These are phyloP conservation scores for Cheumatopsyche charites DNA, from an alignment of 1,140 invertebrate genomes.

Conservation along the genomic window DNA sequence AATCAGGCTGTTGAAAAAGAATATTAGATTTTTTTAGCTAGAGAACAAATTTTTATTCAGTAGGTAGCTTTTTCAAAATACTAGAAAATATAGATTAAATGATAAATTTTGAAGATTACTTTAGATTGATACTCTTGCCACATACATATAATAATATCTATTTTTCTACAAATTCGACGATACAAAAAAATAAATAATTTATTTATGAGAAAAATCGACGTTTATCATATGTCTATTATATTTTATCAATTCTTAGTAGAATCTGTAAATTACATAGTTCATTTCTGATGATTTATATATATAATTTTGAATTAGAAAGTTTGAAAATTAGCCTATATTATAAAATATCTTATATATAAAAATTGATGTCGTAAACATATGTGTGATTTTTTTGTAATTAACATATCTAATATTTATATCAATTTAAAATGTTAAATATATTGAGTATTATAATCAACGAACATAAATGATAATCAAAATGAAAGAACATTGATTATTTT, in stretches of 20 bases:
- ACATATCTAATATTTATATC: background rate
- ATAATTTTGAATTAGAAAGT: no score
- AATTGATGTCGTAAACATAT: background rate
- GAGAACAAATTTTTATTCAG: constrained; percentile 22
- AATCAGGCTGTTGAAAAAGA: constrained; percentile 21
- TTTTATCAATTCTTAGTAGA: no score
- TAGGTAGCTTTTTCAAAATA: constrained; percentile 37
- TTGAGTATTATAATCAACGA: no score
- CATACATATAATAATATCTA: constrained; percentile 13
- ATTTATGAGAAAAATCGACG: constrained; percentile 1
- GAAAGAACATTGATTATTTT: no score
- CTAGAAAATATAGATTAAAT: constrained; percentile 24
- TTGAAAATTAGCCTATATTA: background rate
- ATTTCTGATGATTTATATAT: no score
- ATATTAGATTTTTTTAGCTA: constrained; percentile 29
- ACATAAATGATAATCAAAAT: no score
- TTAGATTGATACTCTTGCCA: background rate
- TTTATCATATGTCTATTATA: background rate
- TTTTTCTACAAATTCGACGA: constrained; percentile 29
- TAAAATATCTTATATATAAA: constrained; percentile 8
- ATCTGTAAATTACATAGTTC: no score
- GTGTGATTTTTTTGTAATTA: background rate
- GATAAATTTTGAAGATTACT: no score
- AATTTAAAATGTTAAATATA: no score
- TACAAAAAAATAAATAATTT: background rate